Evolutionary conservation across 2,797 vertebrate species (phyloP), one percentile per base, ranked within the genome.

Genomic region (Cuculus canorus): DNA sequence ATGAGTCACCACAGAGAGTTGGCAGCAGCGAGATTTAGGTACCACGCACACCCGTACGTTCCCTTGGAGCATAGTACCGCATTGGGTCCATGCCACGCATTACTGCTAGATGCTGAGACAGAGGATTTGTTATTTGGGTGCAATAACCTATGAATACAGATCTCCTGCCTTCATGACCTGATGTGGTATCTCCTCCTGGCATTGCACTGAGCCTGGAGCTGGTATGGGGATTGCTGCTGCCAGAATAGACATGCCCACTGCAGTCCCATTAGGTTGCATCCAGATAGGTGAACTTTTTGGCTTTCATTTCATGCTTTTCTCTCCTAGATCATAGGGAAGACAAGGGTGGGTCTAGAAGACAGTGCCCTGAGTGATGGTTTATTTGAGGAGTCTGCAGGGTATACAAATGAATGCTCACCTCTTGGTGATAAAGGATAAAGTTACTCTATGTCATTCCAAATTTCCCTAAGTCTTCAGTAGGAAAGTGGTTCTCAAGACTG

Each of bases 331-430:
- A 90, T 19, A 94, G 27, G 53, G 56, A 88, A 95, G 45, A 33
- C 41, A 86, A 85, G 88, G 82, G 77, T 90, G 90, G 82, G 50
- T 93, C 91, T 94, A 70, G 61, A 71, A 97, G 95, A 95, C 91
- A 50, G 69, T n/a, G 87, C 92, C 82, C 61, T 45, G 32, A 63
- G 93, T 87, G 56, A 65, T 64, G 48, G 52, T 41, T 93, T 70
- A 27, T 91, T 73, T 61, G 88, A 88, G 59, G 54, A 91, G 70
- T 84, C 93, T 92, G 47, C 56, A 92, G 83, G 90, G 73, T 90
- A 70, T 45, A 91, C 77, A 84, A 91, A 93, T 63, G 50, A 92
- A 54, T 69, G 8, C 48, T 90, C 2, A 2, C 19, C 37, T 83
- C 61, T 39, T 65, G 19, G 19, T n/a, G 7, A 65, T 86, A 14